phyloP scores from a whole-genome alignment of 2,113 vertebrate species.

The Pterophyllum scalare region DNA sequence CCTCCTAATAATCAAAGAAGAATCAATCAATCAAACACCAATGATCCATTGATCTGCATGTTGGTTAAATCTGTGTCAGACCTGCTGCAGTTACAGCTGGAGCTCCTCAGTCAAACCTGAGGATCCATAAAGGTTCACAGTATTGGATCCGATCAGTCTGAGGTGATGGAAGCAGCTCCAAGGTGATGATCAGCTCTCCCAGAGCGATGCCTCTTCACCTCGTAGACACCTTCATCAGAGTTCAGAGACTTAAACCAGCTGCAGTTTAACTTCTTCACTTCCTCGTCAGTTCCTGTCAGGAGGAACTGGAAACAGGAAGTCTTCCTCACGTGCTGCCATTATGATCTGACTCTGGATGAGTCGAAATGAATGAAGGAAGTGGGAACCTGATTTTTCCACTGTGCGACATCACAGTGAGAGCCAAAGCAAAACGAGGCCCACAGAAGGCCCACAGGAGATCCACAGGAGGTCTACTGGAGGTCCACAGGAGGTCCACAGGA shows the following conservation, averaged over 20 bases:
- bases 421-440: too few relatives aligned
- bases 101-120: neutral
- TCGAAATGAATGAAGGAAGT: too few relatives aligned
- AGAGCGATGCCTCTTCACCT: fast-evolving
- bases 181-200: neutral
- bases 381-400: too few relatives aligned
- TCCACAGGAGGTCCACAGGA: too few relatives aligned
- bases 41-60: fast-evolving
- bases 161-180: neutral
- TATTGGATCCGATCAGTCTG: neutral
- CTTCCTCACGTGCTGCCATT: neutral
- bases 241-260: too few relatives aligned
- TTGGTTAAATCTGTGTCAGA: fast-evolving
- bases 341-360: fast-evolving
- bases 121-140: neutral
- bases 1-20: neutral
- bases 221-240: too few relatives aligned
- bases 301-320: neutral
- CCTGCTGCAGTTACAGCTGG: fast-evolving
- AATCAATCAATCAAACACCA: neutral
- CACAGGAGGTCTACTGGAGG: too few relatives aligned
- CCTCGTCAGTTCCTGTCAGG: too few relatives aligned
- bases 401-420: too few relatives aligned
- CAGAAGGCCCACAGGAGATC: too few relatives aligned
- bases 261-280: too few relatives aligned